These are phyloP conservation scores for Melanaphis sacchari DNA, from an alignment of 1,140 invertebrate species.

Conservation along the genomic window DNA sequence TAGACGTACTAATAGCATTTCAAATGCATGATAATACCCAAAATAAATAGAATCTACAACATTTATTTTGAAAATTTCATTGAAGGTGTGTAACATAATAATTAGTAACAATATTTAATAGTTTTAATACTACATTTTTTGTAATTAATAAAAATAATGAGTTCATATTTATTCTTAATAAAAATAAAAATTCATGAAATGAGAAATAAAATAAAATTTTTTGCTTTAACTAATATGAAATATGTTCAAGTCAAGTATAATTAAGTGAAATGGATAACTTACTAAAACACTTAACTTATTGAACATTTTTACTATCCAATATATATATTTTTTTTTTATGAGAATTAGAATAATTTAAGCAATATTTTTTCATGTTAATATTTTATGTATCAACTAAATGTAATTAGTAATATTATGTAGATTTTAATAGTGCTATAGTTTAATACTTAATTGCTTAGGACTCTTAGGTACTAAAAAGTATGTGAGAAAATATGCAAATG, in stretches of 20 bases:
- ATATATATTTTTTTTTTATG: neutral
- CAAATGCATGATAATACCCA: too few species aligned
- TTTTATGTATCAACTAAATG: neutral
- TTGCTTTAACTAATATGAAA: neutral
- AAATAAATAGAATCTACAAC: too few species aligned
- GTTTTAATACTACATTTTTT: too few species aligned
- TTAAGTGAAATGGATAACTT: neutral
- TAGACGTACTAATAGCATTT: too few species aligned
- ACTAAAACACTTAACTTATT: neutral
- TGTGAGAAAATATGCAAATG: slow-evolving; percentile 24
- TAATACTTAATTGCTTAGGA: slow-evolving; percentile 7
- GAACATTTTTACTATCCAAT: neutral
- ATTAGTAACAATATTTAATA: too few species aligned
- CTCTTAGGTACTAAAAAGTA: neutral
- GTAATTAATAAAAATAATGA: too few species aligned
- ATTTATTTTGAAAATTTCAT: too few species aligned
- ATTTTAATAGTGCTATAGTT: neutral
- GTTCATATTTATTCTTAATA: too few species aligned
- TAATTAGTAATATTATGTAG: neutral
- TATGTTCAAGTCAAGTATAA: neutral
- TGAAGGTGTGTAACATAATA: too few species aligned
- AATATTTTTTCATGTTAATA: neutral
- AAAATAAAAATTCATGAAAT: too few species aligned
- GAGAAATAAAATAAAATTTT: neutral
- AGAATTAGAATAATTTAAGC: neutral